Conservation (phyloP, 35 echinoderm and acorn worm species). For the Apostichopus japonicus region DNA sequence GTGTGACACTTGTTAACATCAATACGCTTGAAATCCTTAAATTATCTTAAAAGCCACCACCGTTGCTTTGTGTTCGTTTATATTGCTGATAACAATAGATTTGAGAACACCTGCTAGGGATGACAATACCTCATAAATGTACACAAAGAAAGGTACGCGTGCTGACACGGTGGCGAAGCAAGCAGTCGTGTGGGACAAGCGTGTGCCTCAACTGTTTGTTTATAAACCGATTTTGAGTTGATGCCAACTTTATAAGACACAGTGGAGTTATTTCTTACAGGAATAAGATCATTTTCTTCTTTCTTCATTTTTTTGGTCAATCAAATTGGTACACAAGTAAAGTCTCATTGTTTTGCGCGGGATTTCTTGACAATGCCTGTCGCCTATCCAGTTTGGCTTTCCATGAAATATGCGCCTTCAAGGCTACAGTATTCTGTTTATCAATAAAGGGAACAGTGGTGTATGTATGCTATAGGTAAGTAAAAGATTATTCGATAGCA, state of each 20-base stretch:
- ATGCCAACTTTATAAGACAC: neutral
- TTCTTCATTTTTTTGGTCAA: no score
- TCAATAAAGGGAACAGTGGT: no score
- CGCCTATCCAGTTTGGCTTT: no score
- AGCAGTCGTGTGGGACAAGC: no score
- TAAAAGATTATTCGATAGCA: no score
- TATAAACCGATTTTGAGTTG: neutral
- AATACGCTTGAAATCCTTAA: conserved; percentile 14
- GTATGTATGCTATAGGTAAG: no score
- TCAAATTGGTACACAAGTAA: no score
- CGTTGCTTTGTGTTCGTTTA: neutral
- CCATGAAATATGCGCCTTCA: no score
- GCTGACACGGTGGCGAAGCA: conserved; percentile 8
- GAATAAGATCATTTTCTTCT: neutral
- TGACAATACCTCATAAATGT: neutral
- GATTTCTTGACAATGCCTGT: no score
- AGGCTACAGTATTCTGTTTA: no score
- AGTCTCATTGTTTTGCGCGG: no score
- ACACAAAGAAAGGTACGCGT: conserved; percentile 22
- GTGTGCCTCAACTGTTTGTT: neutral
- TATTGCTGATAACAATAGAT: conserved; percentile 25
- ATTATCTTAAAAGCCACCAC: conserved; percentile 4
- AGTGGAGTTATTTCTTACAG: neutral
- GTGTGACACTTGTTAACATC: conserved; percentile 42
- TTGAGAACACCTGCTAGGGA: conserved; percentile 20